Percentiles rank a stretch among this genome's conserved stretches.
Conservation (phyloP, 1,140 invertebrate genomes). For the Neuroterus valhalla region DNA sequence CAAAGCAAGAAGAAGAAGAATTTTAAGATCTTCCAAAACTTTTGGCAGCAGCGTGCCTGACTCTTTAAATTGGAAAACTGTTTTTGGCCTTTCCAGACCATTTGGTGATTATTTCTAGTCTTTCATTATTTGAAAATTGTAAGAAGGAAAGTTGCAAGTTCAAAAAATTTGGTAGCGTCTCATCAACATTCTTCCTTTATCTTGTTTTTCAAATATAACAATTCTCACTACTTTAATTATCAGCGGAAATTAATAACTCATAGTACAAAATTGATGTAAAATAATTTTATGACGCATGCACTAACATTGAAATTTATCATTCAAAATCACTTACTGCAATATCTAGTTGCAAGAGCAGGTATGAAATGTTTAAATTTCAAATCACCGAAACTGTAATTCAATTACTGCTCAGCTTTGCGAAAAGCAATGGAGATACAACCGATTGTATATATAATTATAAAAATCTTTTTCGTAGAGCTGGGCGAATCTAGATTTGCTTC, state of each 20-base stretch:
- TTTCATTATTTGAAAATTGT: not conserved
- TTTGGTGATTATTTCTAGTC: conserved; percentile 9
- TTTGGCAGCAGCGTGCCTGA: not conserved
- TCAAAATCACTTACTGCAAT: not conserved
- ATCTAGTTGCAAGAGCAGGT: not conserved
- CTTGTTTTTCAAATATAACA: conserved; percentile 6
- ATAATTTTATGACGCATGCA: not conserved
- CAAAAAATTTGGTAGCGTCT: not conserved
- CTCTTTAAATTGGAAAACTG: too few relatives aligned
- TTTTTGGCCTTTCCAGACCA: not conserved
- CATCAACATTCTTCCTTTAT: not conserved
- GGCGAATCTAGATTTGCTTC: too few relatives aligned
- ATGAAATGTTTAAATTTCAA: not conserved
- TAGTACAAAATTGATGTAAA: conserved; percentile 12
- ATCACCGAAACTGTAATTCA: not conserved
- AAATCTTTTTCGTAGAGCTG: not conserved
- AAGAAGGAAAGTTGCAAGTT: not conserved
- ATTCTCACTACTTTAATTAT: conserved; percentile 1
- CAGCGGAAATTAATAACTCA: not conserved
- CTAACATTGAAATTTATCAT: not conserved
- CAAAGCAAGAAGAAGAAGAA: not conserved
- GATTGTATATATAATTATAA: conserved; percentile 19
- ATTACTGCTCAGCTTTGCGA: too few relatives aligned
- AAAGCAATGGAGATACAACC: not conserved
- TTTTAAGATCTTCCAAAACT: not conserved